Percentiles rank a stretch among this genome's conserved stretches.
These are phyloP conservation scores for Gari tellinella DNA, from an alignment of 2,888 invertebrate species.

Conservation along the genomic window DNA sequence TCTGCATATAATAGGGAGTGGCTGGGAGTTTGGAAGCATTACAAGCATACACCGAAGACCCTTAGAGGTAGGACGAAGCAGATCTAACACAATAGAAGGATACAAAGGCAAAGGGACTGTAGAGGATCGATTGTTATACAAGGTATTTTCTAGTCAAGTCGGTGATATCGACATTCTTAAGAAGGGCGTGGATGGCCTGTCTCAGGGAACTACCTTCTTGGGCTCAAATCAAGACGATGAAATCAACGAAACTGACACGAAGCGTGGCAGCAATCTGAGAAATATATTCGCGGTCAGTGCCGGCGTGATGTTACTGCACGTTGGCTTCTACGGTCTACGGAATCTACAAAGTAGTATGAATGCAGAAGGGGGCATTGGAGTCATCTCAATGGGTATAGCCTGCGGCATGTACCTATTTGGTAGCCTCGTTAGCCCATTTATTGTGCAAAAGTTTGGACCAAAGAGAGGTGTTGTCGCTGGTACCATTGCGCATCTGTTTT, in stretches of 20 bases:
- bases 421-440: conserved; percentile 79
- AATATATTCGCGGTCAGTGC: conserved; percentile 78
- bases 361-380: conserved; percentile 77
- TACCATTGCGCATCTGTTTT: conserved; percentile 72
- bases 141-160: conserved; percentile 27
- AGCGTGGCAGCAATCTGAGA: conserved; percentile 68
- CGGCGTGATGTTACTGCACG: conserved; percentile 74
- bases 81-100: conserved; percentile 21
- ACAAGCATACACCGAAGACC: conserved; percentile 38
- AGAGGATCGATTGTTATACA: conserved; percentile 19
- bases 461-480: conserved; percentile 69
- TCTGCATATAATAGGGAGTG: conserved; percentile 42
- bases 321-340: conserved; percentile 76
- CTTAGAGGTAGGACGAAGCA: conserved; percentile 14
- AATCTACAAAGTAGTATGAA: conserved; percentile 83
- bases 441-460: conserved; percentile 78
- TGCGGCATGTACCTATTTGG: conserved; percentile 77
- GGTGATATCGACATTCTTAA: conserved; percentile 5
- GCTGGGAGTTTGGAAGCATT: conserved; percentile 64
- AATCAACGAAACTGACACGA: no score
- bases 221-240: background rate
- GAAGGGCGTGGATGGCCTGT: background rate
- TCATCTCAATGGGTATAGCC: conserved; percentile 75
- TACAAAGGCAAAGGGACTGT: conserved; percentile 8
- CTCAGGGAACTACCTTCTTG: background rate